A percentile compares a stretch with the other conserved stretches of the same genome.
Evolutionary conservation across 2,797 vertebrate genomes (phyloP).

Genomic region (Mionectes olivaceus): DNA sequence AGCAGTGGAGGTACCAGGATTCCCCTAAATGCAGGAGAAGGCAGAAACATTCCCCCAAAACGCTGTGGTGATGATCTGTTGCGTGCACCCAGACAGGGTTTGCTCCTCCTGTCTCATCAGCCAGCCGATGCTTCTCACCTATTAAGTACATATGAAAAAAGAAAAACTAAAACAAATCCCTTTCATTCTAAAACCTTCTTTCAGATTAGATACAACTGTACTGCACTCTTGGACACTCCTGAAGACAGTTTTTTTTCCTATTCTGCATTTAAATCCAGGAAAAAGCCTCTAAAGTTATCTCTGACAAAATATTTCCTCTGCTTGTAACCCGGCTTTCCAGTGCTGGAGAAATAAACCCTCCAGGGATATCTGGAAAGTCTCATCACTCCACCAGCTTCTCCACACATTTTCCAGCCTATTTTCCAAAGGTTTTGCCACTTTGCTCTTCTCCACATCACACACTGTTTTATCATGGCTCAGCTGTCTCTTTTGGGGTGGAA

Average conservation of each 20-base stretch:
- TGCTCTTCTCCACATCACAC: accelerated
- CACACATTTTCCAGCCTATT: background rate
- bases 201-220: background rate
- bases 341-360: background rate
- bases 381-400: background rate
- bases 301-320: background rate
- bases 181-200: background rate
- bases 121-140: background rate
- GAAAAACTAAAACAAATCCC: background rate
- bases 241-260: background rate
- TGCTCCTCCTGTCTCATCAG: background rate
- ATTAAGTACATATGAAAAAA: background rate
- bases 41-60: background rate
- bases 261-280: background rate
- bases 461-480: accelerated
- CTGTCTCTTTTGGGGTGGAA: background rate
- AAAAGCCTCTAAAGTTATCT: background rate
- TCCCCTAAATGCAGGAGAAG: background rate
- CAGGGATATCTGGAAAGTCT: background rate
- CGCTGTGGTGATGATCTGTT: background rate
- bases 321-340: background rate
- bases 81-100: background rate
- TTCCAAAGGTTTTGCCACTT: background rate
- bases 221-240: background rate
- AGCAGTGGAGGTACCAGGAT: background rate